Percentiles rank a stretch among this genome's conserved stretches.
Evolutionary conservation across 2,797 vertebrate genomes (phyloP).

Genomic region (Taeniopygia guttata): DNA sequence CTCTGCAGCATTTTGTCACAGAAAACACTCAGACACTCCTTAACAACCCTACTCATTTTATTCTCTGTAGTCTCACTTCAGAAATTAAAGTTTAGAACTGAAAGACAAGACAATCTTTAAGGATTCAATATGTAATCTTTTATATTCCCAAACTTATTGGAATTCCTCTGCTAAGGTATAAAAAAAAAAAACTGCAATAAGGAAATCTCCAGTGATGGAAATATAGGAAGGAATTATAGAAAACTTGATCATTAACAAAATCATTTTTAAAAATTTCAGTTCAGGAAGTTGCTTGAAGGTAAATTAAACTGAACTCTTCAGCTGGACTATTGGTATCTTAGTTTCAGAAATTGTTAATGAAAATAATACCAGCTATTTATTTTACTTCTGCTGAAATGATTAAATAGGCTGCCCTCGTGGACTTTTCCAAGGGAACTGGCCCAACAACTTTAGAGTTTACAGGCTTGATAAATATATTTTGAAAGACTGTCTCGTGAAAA

Average conservation of each 20-base stretch:
- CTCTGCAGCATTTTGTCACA: neutral
- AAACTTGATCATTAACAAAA: neutral
- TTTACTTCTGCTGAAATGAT: neutral
- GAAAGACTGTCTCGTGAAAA: neutral
- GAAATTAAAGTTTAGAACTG: neutral
- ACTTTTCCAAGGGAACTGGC: neutral
- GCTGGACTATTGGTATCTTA: neutral
- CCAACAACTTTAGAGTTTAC: neutral
- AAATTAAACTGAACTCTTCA: neutral
- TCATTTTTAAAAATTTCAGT: neutral
- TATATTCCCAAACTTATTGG: neutral
- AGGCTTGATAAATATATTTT: neutral
- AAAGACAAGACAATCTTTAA: neutral
- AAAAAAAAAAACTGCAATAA: neutral
- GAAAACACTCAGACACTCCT: neutral
- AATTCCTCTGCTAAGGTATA: neutral
- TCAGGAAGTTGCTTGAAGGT: neutral
- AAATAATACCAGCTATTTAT: neutral
- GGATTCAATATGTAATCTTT: neutral
- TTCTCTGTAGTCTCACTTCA: neutral
- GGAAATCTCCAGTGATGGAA: neutral
- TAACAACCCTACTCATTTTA: neutral
- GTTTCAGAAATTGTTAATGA: neutral
- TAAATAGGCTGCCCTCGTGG: neutral
- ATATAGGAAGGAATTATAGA: neutral